Evolutionary conservation across 2,888 invertebrate genomes (phyloP).

Genomic region (Chloroclystis v-ata): DNA sequence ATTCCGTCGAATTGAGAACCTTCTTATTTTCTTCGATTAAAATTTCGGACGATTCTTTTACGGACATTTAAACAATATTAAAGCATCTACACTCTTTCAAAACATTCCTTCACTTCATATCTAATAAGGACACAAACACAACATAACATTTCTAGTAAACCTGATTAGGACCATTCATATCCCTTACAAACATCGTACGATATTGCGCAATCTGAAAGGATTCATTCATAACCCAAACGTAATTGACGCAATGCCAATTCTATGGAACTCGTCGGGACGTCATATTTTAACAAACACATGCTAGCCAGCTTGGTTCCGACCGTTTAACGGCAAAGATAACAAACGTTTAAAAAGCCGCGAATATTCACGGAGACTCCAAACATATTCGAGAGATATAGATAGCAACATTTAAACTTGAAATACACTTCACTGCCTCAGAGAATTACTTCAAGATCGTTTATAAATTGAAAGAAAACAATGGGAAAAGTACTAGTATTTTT

Average conservation of each 20-base stretch:
- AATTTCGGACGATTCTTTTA: no score
- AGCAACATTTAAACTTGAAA: constrained; percentile 9
- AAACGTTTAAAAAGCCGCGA: constrained; percentile 45
- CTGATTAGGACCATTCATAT: no score
- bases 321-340: constrained; percentile 36
- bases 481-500: constrained; percentile 34
- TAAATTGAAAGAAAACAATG: constrained; percentile 14
- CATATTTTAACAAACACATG: constrained; percentile 25
- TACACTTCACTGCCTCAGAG: neutral
- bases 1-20: no score
- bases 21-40: no score
- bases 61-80: no score
- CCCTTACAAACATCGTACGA: constrained; percentile 6
- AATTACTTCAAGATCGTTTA: neutral
- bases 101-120: no score
- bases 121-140: no score
- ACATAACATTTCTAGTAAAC: no score
- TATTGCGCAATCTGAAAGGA: constrained; percentile 13
- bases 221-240: constrained; percentile 6
- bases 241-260: constrained; percentile 5
- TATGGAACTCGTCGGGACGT: constrained; percentile 15
- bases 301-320: constrained; percentile 37
- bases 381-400: constrained; percentile 27
- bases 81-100: no score
- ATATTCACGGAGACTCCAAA: constrained; percentile 29